Evolutionary conservation across 2,888 invertebrate species (phyloP), one percentile per base, ranked within the genome.

Genomic region (Laspeyria flexula): DNA sequence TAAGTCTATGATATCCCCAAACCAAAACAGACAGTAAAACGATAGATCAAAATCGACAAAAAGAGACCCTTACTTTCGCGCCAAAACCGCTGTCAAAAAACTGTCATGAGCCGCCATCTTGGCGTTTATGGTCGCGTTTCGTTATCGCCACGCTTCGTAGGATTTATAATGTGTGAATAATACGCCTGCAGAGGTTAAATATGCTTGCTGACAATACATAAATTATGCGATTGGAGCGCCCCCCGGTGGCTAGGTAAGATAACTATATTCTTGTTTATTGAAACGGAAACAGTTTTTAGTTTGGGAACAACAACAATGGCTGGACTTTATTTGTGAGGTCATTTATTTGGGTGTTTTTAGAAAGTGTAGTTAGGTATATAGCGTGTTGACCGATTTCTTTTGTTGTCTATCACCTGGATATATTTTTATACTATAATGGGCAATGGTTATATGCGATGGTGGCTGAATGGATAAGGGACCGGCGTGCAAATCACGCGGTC

Each of bases 81-180:
- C 88, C 83, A 75, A 85, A 86, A 82, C 79, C 67, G 74, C 79
- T 83, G 87, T 88, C 88, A 86, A 70, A 76, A 63, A 79, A 69
- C 72, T 79, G 83, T 83, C 84, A 81, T 58, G 65, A 29, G 70
- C 67, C 82, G 86, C 88, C 88, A 85, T 88, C 83, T 86, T 85
- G 67, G 72, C 74, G 57, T 77, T 84, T 83, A 83, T 73, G 77
- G 72, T 56, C 71, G 81, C 83, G 80, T 79, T 79, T 73, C 79
- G 77, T 88, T 90, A 90, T 90, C 90, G 73, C 68, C 68, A 78
- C 88, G 88, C 83, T 85, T 77, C 78, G 80, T 76, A 75, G 87
- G 88, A 88, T 90, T 90, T 91, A 90, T 90, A 90, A 91, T 89
- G 86, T 87, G 90, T 90, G 90, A 91, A 88, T 90, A 90, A 91